Percentiles rank a stretch among this genome's conserved stretches.
These are phyloP conservation scores for Caretta caretta DNA, from an alignment of 2,113 vertebrate species.

Conservation along the genomic window DNA sequence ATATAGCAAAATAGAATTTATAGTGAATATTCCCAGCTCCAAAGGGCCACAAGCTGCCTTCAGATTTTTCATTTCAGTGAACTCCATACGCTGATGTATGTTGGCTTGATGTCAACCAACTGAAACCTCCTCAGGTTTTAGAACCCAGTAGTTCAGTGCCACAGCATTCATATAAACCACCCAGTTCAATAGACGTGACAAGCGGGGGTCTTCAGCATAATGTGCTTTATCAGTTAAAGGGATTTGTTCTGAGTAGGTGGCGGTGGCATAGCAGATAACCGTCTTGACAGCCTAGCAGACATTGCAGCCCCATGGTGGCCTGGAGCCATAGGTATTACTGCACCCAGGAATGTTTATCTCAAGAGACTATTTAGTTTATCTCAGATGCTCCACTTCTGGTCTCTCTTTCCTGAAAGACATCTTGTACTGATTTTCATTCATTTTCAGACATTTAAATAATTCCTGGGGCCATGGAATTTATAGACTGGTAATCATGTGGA, in stretches of 20 bases:
- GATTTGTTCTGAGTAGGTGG: slow-evolving; percentile 66
- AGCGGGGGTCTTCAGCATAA: slow-evolving; percentile 42
- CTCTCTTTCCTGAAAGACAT: slow-evolving; percentile 59
- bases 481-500: slow-evolving; percentile 58
- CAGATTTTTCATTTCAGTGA: accelerated
- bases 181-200: slow-evolving; percentile 54
- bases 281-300: slow-evolving; percentile 14
- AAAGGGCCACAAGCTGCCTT: accelerated
- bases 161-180: neutral
- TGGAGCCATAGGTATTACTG: slow-evolving; percentile 74
- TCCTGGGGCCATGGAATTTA: slow-evolving; percentile 64
- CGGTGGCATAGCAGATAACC: slow-evolving; percentile 62
- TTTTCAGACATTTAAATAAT: slow-evolving; percentile 73
- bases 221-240: slow-evolving; percentile 68
- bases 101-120: accelerated
- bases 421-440: slow-evolving; percentile 72
- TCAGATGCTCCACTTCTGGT: slow-evolving; percentile 59
- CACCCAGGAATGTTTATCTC: slow-evolving; percentile 76
- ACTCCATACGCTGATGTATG: accelerated
- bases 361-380: slow-evolving; percentile 78
- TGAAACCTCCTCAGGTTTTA: accelerated
- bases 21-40: neutral
- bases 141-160: neutral
- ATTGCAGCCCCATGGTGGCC: slow-evolving; percentile 36
- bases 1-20: neutral